Conservation (phyloP, 2,797 vertebrate species). For the Ctenosaura bakeri region DNA sequence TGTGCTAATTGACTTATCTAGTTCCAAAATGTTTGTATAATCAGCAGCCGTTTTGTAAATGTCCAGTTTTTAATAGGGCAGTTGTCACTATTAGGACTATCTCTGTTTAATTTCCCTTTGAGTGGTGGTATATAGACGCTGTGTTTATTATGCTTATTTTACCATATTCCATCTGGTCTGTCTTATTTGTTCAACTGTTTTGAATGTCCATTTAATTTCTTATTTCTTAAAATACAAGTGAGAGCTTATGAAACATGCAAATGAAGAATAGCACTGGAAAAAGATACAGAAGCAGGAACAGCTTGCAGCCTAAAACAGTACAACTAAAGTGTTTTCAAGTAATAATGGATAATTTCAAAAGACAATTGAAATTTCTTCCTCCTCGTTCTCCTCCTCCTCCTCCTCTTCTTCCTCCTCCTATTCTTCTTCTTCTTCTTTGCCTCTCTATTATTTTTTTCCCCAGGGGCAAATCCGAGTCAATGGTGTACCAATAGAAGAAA, state of each 20-base stretch:
- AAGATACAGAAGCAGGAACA: not conserved
- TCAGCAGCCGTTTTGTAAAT: not conserved
- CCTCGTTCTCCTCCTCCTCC: not conserved
- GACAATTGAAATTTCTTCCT: not conserved
- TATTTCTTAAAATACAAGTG: no score
- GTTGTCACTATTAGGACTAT: not conserved
- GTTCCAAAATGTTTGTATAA: not conserved
- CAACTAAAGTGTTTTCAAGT: not conserved
- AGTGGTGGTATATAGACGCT: no score
- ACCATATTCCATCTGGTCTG: no score
- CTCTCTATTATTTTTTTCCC: slow-evolving; percentile 22
- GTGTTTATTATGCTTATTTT: no score
- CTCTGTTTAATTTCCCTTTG: not conserved
- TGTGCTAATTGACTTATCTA: not conserved
- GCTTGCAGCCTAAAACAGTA: no score
- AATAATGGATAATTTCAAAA: not conserved
- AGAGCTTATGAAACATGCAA: not conserved
- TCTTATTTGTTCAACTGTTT: no score
- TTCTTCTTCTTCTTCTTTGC: not conserved
- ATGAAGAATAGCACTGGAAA: not conserved
- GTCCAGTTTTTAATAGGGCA: not conserved
- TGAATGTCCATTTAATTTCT: no score
- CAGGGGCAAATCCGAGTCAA: slow-evolving; percentile 89
- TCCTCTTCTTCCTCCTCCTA: not conserved
- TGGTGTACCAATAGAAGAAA: slow-evolving; percentile 84